phyloP scores from a whole-genome alignment of 2,113 vertebrate genomes.

The Neodontobutis hainanensis region DNA sequence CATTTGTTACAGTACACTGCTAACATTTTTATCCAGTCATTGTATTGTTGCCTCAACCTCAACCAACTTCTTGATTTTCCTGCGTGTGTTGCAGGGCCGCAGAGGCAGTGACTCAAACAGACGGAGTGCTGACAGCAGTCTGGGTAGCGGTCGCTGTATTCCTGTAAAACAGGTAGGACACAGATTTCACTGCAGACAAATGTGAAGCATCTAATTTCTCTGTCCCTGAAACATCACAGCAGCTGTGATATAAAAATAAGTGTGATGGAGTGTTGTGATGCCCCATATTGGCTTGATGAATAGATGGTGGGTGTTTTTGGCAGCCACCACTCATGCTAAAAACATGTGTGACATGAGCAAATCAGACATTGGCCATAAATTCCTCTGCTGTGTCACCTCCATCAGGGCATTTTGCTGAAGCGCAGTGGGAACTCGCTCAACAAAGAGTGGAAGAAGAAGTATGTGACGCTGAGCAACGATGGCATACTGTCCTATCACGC shows the following conservation, averaged over 20 bases:
- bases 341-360: conserved; percentile 37
- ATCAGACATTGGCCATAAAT: conserved; percentile 25
- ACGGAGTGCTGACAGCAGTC: conserved; percentile 86
- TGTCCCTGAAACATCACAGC: conserved; percentile 29
- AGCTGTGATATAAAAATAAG: conserved; percentile 22
- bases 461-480: conserved; percentile 90
- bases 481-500: conserved; percentile 94
- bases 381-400: conserved; percentile 28
- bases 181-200: conserved; percentile 30
- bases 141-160: conserved; percentile 86
- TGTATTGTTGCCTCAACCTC: not conserved
- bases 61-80: conserved; percentile 13
- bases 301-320: conserved; percentile 45
- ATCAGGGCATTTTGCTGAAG: conserved; percentile 91
- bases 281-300: conserved; percentile 35
- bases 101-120: conserved; percentile 93
- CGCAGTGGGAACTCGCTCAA: conserved; percentile 95
- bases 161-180: conserved; percentile 90
- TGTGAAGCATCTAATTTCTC: conserved; percentile 24
- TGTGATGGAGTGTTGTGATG: conserved; percentile 38
- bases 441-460: conserved; percentile 99
- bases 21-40: not conserved
- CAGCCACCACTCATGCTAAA: conserved; percentile 17
- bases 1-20: not conserved
- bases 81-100: conserved; percentile 81